phyloP scores from a whole-genome alignment of 2,113 vertebrate genomes.

The Parotia lawesii region DNA sequence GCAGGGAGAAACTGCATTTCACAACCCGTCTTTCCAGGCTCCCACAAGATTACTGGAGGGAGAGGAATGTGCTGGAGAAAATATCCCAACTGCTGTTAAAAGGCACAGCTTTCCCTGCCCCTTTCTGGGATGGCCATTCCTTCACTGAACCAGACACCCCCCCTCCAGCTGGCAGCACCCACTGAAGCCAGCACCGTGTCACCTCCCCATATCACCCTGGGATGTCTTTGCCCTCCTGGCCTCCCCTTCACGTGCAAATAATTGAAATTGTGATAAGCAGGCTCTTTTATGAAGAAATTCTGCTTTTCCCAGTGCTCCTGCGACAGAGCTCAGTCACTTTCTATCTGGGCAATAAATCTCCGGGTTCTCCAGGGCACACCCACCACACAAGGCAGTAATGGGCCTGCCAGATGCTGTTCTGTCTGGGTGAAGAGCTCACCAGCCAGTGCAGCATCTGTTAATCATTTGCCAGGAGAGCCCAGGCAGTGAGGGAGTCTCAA shows the following conservation, averaged over 20 bases:
- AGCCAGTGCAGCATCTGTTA: constrained; percentile 42
- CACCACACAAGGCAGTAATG: background rate
- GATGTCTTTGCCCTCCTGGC: background rate
- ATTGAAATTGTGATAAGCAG: background rate
- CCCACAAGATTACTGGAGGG: constrained; percentile 11
- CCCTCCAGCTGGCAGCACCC: background rate
- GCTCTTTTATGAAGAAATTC: background rate
- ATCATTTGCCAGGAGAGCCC: constrained; percentile 33
- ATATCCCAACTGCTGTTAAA: constrained; percentile 45
- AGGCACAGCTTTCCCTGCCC: background rate
- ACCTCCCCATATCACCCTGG: background rate
- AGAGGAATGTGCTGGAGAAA: constrained; percentile 19
- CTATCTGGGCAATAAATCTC: constrained; percentile 50
- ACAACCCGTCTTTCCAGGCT: background rate
- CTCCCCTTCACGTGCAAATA: background rate
- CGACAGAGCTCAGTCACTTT: constrained; percentile 12
- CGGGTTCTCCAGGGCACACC: constrained; percentile 7
- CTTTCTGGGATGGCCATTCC: background rate
- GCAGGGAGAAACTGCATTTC: background rate
- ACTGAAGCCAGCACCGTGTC: background rate
- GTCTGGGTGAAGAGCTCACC: background rate
- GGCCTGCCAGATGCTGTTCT: constrained; percentile 38
- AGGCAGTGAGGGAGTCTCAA: background rate
- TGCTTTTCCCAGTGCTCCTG: background rate
- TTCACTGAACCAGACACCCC: background rate